Evolutionary conservation across 92 coral and sea anemone genomes (phyloP), one percentile per base, ranked within the genome.

Genomic region (Phymanthus crucifer): DNA sequence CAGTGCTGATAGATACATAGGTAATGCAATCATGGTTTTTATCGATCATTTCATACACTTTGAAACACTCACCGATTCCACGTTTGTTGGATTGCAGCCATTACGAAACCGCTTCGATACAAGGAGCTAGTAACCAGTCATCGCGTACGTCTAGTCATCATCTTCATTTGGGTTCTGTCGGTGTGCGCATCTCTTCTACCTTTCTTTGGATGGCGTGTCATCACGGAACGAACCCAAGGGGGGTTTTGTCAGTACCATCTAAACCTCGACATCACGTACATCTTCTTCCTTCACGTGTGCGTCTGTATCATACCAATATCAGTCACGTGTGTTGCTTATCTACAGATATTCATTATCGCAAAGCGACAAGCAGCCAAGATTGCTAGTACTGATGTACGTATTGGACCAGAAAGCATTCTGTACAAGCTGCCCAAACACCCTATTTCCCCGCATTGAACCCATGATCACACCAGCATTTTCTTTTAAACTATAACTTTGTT

Each of bases 221-320:
- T 89, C 72, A 88, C 89, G 50, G 77, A 83, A 6, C 85, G 91
- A 35, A 66, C 69, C 64, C 33, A 36, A 17, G 97, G 97, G 70
- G 97, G 97, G 10, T 92, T 76, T 71, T 92, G 97, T 45, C 97
- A 89, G 73, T 92, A 92, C 79, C 97, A 92, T 46, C 78, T 92
- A 31, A 87, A 89, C 78, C 93, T 92, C 73, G 87, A 89, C 65
- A 91, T 75, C 77, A 86, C 89, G 23, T 89, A 87, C 70, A 89
- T 92, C 37, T 69, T 92, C 16, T 92, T 92, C 35, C 66, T 92
- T 14, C 97, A 92, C 70, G 80, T 85, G 27, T 87, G 78, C 3
- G 93, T 92, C 32, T 92, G 97, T 32, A 54, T 92, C 37, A 74
- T 83, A 69, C 97, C 97, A 70, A 82, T 92, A 65, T 80, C 90